Evolutionary conservation across 2,888 invertebrate species (phyloP), one percentile per base, ranked within the genome.

Genomic region (Zootermopsis nevadensis): DNA sequence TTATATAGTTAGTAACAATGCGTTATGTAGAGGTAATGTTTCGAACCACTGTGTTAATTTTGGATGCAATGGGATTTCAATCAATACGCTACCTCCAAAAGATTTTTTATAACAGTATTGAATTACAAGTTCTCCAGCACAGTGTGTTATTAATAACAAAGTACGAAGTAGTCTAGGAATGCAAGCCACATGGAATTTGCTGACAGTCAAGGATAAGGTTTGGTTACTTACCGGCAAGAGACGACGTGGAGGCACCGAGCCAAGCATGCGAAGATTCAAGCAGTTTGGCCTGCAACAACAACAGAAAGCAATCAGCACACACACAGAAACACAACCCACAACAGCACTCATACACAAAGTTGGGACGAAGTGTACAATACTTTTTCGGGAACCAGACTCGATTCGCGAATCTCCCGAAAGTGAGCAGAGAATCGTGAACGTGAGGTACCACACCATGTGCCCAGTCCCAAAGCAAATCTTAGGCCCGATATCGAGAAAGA

Each of bases 211-310:
- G 77, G 31, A 77, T 27, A 55, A 19, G 33, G 80, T 19, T 30
- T n/a, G 42, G 31, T 60, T 69, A 94, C 95, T 94, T 94, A 97
- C 97, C 97, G 93, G 97, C 95, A 91, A 96, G 94, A 88, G 96
- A 95, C 85, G 97, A 96, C 85, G 96, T 96, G 86, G 96, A 95
- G 87, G 96, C 95, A 87, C 96, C 97, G 91, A 97, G 94, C 97
- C 97, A 97, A 89, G 96, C 95, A 90, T 97, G 97, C 86, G 97
- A 96, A 87, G 95, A 96, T 90, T 97, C 97, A 91, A 97, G 92
- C 91, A 97, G 93, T 92, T 97, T 97, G 88, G 97, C 97, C 97
- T 97, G 94, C 86, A 93, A 94, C 89, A 91, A 88, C 88, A 88
- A 90, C 87, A 89, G 88, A 87, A 86, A 87, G 22, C 24, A 74